Evolutionary conservation across 2,113 vertebrate species (phyloP).

Genomic region (Pelodiscus sinensis): DNA sequence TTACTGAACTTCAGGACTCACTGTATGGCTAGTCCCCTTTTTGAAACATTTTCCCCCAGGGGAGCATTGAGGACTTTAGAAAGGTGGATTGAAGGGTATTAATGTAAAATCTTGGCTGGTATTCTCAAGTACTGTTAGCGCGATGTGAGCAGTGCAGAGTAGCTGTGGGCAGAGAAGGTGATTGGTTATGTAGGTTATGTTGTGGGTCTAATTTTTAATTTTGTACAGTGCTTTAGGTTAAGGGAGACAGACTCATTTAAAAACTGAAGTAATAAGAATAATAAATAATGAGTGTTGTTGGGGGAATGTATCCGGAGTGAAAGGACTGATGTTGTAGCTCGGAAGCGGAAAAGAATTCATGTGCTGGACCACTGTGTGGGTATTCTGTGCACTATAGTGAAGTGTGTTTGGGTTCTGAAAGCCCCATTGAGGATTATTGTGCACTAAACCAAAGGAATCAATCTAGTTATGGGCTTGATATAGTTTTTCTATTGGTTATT

Average conservation of each 20-base stretch:
- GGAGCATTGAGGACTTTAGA: background rate
- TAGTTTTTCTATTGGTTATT: conserved; percentile 67
- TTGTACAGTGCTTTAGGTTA: background rate
- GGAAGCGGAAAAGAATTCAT: background rate
- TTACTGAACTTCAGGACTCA: background rate
- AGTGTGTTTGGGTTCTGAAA: conserved; percentile 52
- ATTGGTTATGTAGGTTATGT: background rate
- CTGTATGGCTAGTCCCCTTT: background rate
- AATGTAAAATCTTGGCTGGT: background rate
- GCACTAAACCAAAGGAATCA: conserved; percentile 44
- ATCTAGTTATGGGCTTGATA: conserved; percentile 68
- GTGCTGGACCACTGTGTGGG: conserved; percentile 27
- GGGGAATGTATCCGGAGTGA: conserved; percentile 30
- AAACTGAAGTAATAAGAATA: background rate
- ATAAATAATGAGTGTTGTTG: background rate
- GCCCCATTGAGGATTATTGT: conserved; percentile 57
- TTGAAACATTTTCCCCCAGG: background rate
- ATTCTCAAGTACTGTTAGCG: background rate
- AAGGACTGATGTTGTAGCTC: conserved; percentile 18
- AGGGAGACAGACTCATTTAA: background rate
- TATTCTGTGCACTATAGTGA: conserved; percentile 40
- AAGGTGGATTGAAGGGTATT: background rate
- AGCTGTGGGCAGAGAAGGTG: background rate
- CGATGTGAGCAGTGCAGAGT: background rate
- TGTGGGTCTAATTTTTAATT: background rate